Evolutionary conservation across 2,113 vertebrate genomes (phyloP), one percentile per base, ranked within the genome.

Genomic region (Dunckerocampus dactyliophorus): DNA sequence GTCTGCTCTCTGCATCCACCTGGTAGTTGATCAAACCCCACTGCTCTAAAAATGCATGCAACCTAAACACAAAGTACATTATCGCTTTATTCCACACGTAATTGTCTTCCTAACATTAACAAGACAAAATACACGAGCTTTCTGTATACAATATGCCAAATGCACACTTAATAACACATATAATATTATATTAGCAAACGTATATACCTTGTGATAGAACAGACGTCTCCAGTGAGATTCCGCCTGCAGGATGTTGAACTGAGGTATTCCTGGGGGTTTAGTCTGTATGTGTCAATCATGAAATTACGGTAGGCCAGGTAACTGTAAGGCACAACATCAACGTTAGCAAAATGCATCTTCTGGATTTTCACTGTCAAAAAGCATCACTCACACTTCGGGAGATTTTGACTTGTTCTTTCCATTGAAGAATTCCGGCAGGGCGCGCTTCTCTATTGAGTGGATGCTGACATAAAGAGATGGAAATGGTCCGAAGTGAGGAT

Each of bases 11-110:
- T 3, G 96, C 94, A 56, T 99, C 97, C 83, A 99, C 97, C 65
- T 99, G 97, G 80, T 99, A 98, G 82, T 99, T 99, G 14, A 98
- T 93, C 51, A 99, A 90, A 5, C 97, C 97, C 97, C 97, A 98
- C 73, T 99, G 97, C 85, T 98, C 97, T 88, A 99, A 85, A 69
- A 99, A 94, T 0, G 97, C 93, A 20, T 98, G 97, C 3, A 98
- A 95, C 75, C 97, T 99, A 21, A 4, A 75, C 17, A 72, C 37
- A 76, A 21, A 48, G 4, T 45, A 57, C 2, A 47, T 43, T 39
- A 11, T n/a, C 1, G 6, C 0, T 50, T 49, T 56, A 1, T 4
- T 34, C 46, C 46, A 47, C 20, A 49, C 24, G 5, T 28, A 28
- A 28, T 28, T 28, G 24, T 28, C 24, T 28, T n/a, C n/a, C n/a